Evolutionary conservation across 2,888 invertebrate species (phyloP).

Genomic region (Acleris sparsana): DNA sequence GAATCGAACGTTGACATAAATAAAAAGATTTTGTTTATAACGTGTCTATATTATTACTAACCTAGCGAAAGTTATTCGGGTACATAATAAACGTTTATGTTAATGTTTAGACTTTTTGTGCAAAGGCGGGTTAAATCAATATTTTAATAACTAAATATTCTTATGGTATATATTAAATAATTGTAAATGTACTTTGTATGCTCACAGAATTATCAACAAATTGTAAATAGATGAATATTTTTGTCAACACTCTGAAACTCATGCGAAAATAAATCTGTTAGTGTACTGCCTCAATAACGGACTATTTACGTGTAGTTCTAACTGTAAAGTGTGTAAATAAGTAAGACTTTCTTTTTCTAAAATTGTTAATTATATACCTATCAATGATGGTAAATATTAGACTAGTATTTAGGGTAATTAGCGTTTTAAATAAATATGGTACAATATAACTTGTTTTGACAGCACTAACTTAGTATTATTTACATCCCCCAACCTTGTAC

Average conservation of each 20-base stretch:
- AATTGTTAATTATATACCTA: constrained; percentile 29
- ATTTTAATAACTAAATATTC: constrained; percentile 13
- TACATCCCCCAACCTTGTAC: constrained; percentile 7
- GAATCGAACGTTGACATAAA: too few species aligned
- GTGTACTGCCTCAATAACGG: constrained; percentile 5
- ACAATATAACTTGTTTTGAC: constrained; percentile 47
- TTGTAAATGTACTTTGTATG: constrained; percentile 16
- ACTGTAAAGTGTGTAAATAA: constrained; percentile 29
- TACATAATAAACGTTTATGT: not conserved
- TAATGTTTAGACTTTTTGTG: not conserved
- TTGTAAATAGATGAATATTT: constrained; percentile 42
- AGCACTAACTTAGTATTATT: constrained; percentile 40
- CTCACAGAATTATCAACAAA: constrained; percentile 23
- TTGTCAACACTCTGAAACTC: constrained; percentile 34
- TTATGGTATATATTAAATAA: constrained; percentile 16
- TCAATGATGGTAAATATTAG: constrained; percentile 27
- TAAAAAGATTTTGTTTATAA: too few species aligned
- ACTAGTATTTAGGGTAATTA: constrained; percentile 41
- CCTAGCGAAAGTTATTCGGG: not conserved
- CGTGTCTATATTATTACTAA: too few species aligned
- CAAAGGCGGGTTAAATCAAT: not conserved
- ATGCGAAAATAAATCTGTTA: constrained; percentile 13
- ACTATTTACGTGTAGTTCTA: constrained; percentile 19
- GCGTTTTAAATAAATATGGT: constrained; percentile 44
- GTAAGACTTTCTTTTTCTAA: constrained; percentile 22